phyloP scores from a whole-genome alignment of 1,140 invertebrate species.

The Ceratosolen fusciceps region DNA sequence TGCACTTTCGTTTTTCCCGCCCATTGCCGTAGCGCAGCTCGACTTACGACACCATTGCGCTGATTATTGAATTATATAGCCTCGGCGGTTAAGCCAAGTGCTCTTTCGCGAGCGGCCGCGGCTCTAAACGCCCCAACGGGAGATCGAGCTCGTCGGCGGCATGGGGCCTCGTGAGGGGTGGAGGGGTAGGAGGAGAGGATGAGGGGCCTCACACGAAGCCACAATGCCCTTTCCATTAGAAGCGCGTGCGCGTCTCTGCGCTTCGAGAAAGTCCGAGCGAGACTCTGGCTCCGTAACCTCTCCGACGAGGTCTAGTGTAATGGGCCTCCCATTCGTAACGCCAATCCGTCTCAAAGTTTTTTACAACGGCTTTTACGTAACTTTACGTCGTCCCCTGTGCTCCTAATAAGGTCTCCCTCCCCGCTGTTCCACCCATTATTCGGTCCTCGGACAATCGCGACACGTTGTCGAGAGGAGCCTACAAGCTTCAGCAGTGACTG shows the following conservation, averaged over 20 bases:
- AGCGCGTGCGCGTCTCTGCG: not conserved
- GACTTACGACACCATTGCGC: constrained; percentile 53
- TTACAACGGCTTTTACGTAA: not conserved
- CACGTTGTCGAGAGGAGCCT: not conserved
- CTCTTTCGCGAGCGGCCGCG: not conserved
- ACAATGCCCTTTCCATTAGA: not conserved
- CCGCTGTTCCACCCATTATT: not conserved
- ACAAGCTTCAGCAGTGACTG: not conserved
- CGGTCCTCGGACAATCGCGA: not conserved
- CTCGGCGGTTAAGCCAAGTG: constrained; percentile 40
- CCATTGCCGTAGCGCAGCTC: constrained; percentile 21
- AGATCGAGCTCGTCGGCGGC: not conserved
- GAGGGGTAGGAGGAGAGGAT: not conserved
- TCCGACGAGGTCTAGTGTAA: constrained; percentile 30
- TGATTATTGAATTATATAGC: constrained; percentile 55
- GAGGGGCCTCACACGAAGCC: not conserved
- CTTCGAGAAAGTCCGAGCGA: constrained; percentile 4
- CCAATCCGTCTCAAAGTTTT: not conserved
- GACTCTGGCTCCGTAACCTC: not conserved
- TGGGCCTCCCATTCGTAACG: constrained; percentile 7
- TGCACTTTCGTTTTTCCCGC: constrained; percentile 54
- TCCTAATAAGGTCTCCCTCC: not conserved
- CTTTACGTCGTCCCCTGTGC: not conserved
- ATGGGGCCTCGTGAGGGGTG: not conserved
- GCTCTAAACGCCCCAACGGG: not conserved